These are phyloP conservation scores for Rhyacophila brunnea DNA, from an alignment of 1,140 invertebrate genomes.

Conservation along the genomic window DNA sequence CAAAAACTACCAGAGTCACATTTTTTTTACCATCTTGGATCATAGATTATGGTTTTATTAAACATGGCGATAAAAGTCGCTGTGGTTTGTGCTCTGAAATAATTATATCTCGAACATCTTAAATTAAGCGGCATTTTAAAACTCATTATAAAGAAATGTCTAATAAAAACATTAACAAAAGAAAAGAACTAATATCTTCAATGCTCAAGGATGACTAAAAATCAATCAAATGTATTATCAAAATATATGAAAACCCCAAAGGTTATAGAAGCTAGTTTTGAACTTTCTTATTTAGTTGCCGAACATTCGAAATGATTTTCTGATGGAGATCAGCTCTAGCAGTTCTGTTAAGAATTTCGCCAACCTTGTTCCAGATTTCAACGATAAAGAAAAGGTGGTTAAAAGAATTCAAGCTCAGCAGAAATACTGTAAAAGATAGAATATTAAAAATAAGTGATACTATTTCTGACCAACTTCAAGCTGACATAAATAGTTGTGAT, in stretches of 20 bases:
- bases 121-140: neutral
- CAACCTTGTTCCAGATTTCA: neutral
- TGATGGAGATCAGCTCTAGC: neutral
- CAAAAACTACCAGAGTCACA: too few species aligned
- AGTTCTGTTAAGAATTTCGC: neutral
- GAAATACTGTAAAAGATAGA: neutral
- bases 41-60: too few species aligned
- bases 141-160: too few species aligned
- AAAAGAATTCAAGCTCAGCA: neutral
- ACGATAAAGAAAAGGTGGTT: neutral
- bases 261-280: neutral
- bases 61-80: neutral
- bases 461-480: neutral
- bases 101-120: neutral
- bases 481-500: neutral
- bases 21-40: too few species aligned
- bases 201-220: too few species aligned
- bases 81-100: neutral
- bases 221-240: neutral
- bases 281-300: neutral
- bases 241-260: neutral
- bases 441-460: neutral
- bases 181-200: neutral
- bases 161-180: neutral
- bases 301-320: neutral